Percentiles rank a stretch among this genome's conserved stretches.
These are phyloP conservation scores for Oreotrochilus melanogaster DNA, from an alignment of 2,113 vertebrate genomes.

Conservation along the genomic window DNA sequence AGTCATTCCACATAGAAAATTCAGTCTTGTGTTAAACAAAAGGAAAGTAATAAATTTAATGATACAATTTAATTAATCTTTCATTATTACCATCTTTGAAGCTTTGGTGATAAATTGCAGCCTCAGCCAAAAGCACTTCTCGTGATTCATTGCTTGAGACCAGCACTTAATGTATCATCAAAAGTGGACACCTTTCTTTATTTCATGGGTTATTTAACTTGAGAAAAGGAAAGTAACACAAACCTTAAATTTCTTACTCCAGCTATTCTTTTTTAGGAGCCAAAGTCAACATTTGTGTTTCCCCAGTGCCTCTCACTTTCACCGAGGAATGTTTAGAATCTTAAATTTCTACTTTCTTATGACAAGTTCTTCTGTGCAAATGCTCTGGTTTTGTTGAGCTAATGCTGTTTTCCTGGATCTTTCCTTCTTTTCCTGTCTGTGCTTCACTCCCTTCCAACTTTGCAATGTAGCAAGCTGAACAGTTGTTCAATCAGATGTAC, in stretches of 20 bases:
- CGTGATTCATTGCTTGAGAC: constrained; percentile 80
- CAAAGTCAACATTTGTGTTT: constrained; percentile 84
- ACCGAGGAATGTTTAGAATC: constrained; percentile 84
- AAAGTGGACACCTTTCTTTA: constrained; percentile 85
- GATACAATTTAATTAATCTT: constrained; percentile 84
- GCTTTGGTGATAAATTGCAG: constrained; percentile 79
- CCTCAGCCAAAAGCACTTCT: constrained; percentile 77
- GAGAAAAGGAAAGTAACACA: constrained; percentile 85
- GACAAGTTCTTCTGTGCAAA: constrained; percentile 80
- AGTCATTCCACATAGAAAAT: constrained; percentile 76
- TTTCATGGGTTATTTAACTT: constrained; percentile 87
- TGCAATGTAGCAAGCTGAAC: constrained; percentile 99
- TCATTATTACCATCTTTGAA: constrained; percentile 82
- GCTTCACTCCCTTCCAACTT: constrained; percentile 84
- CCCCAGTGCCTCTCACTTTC: constrained; percentile 81
- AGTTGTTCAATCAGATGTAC: constrained; percentile 99
- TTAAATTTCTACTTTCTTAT: constrained; percentile 77
- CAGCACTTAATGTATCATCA: constrained; percentile 85
- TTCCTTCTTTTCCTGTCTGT: constrained; percentile 84
- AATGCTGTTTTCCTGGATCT: constrained; percentile 90
- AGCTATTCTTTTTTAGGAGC: constrained; percentile 84
- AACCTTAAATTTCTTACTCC: constrained; percentile 83
- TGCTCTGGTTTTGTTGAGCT: constrained; percentile 83
- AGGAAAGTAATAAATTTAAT: constrained; percentile 75
- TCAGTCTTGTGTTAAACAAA: constrained; percentile 71